Conservation (phyloP, 2,113 vertebrate species). For the Pelmatolapia mariae region DNA sequence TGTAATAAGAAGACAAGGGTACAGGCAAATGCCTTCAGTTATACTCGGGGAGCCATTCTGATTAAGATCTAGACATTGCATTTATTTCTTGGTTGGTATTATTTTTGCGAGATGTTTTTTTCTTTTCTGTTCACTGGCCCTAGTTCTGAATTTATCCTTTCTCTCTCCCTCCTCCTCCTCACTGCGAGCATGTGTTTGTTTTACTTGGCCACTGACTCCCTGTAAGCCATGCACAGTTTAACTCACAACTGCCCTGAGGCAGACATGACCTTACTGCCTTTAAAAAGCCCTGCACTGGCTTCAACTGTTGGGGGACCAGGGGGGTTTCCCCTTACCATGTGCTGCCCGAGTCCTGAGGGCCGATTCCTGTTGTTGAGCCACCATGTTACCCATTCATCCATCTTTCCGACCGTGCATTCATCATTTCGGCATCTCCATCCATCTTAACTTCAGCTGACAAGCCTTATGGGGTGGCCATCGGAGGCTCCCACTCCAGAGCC, state of each 20-base stretch:
- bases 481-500: slow-evolving; percentile 41
- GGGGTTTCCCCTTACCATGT: slow-evolving; percentile 11
- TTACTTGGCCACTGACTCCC: slow-evolving; percentile 70
- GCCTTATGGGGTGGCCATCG: neutral
- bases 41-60: neutral
- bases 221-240: slow-evolving; percentile 65
- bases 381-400: slow-evolving; percentile 69
- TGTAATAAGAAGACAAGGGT: neutral
- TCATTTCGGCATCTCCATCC: slow-evolving; percentile 66
- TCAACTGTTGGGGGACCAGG: neutral
- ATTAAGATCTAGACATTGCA: slow-evolving; percentile 17
- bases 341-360: slow-evolving; percentile 47
- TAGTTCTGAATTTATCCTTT: slow-evolving; percentile 52
- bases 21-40: neutral
- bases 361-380: slow-evolving; percentile 59
- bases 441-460: slow-evolving; percentile 64
- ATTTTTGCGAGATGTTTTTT: slow-evolving; percentile 23
- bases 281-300: slow-evolving; percentile 36
- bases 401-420: slow-evolving; percentile 58
- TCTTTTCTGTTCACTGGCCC: slow-evolving; percentile 29
- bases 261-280: slow-evolving; percentile 65
- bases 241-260: slow-evolving; percentile 65
- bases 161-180: slow-evolving; percentile 17
- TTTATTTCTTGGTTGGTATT: slow-evolving; percentile 33
- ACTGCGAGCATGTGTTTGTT: slow-evolving; percentile 72